Evolutionary conservation across 2,797 vertebrate species (phyloP), one percentile per base, ranked within the genome.

Genomic region (Aratinga solstitialis): DNA sequence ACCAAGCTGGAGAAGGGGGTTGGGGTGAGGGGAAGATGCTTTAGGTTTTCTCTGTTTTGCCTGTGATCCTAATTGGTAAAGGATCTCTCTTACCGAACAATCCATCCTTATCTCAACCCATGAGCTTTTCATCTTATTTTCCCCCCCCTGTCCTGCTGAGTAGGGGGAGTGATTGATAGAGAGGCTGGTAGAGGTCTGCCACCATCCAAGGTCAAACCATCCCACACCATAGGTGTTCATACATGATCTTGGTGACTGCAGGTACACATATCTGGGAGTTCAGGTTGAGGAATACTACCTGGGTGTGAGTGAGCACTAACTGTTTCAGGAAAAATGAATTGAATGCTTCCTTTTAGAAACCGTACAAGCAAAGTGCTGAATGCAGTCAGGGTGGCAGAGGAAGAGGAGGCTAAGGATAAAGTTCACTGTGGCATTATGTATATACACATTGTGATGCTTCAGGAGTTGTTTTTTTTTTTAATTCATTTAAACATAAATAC

Each of bases 261-360:
- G 50, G 45, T 34, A 47, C 4, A 0, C 0, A 0, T 4, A 9
- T 38, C 29, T 45, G 17, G 30, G 42, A 75, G 45, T 61, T 76
- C 32, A 82, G 27, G 26, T 43, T 50, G 74, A 69, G 71, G 38
- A 73, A 53, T 50, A 53, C 34, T 32, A 18, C 9, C 14, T 34
- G 10, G 7, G 11, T 51, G 14, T 69, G 40, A 66, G 38, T 17
- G 16, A 84, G n/a, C 10, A 17, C 43, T n/a, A 61, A 17, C 13
- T n/a, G 24, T 69, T 85, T 56, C 50, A 56, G 58, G 40, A 81
- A 78, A 84, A 92, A 63, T 1, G 6, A 40, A 32, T 19, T 48
- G 9, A 11, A 26, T 16, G 27, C 34, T 85, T 80, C 30, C 47
- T 30, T 59, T 36, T 67, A 38, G 58, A 69, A 91, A 56, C 32